Evolutionary conservation across 2,888 invertebrate genomes (phyloP), one percentile per base, ranked within the genome.

Genomic region (Scaptomyza tumidula): DNA sequence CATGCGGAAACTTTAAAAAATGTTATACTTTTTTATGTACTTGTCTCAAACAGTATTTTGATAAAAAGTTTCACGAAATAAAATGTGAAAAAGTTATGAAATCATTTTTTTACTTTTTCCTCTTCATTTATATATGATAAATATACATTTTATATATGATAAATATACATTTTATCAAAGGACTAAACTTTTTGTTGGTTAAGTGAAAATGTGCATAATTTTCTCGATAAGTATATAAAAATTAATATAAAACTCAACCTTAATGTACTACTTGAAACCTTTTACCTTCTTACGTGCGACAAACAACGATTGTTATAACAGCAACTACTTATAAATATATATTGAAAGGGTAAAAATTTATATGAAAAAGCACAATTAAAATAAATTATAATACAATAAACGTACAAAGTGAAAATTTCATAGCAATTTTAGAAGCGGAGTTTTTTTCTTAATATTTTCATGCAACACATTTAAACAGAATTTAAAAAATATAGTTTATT

Each of bases 1-100:
- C 62, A 57, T 55, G 66, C 68, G 62, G 64, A 80, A 82, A 82
- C 78, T 73, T 76, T 60, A 71, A 71, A 62, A 68, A 69, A 37
- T 65, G 53, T 19, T 33, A 13, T 50, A 33, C 16, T 49, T 57
- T 62, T 56, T 19, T 55, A 52, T 49, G 13, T 53, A 35, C 19
- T 14, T 44, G 24, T 50, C 43, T 59, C 43, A 27, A 48, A 58
- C 29, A 66, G 66, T 70, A 66, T 80, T 78, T 56, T 66, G 43
- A 59, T 50, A 69, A 62, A 73, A 80, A 78, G 56, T 65, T 82
- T 71, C n/a, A 43, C 14, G 37, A 41, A 65, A 63, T 53, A 41
- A 50, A 24, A 27, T 39, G 7, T 54, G 24, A 43, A 64, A 80
- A 81, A 80, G 80, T 80, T 81, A 59, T 46, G 56, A 80, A 78